Conservation (phyloP, 1,140 invertebrate genomes). For the Drosophila kanapiae region DNA sequence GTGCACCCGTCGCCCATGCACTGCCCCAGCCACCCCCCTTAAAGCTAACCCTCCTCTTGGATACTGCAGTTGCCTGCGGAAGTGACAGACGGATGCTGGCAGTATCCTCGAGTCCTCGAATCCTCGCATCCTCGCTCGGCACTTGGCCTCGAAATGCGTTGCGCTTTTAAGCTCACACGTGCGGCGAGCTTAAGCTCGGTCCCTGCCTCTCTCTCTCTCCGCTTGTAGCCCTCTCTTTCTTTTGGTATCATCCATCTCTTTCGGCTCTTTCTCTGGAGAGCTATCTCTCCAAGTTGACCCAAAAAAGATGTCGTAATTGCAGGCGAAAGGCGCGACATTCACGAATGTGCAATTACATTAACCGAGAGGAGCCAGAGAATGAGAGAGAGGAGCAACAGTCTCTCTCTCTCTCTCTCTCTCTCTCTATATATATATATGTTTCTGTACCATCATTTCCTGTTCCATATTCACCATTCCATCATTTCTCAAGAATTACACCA, state of each 20-base stretch:
- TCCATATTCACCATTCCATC: constrained; percentile 47
- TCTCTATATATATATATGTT: constrained; percentile 10
- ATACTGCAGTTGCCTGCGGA: constrained; percentile 58
- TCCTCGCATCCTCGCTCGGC: constrained; percentile 48
- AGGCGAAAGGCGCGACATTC: constrained; percentile 75
- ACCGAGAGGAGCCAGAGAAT: constrained; percentile 25
- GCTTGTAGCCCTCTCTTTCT: constrained; percentile 10
- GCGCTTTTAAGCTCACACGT: constrained; percentile 82
- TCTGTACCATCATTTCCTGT: constrained; percentile 23
- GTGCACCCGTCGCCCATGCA: neutral
- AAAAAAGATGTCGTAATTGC: constrained; percentile 83
- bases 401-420: constrained; percentile 14
- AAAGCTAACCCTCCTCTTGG: constrained; percentile 5
- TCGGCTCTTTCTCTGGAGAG: constrained; percentile 34
- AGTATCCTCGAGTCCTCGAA: constrained; percentile 38
- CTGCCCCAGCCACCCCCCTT: too few species aligned
- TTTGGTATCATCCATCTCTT: neutral
- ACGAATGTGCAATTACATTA: constrained; percentile 75
- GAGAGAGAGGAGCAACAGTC: constrained; percentile 59
- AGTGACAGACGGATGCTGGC: constrained; percentile 61
- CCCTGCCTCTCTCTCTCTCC: constrained; percentile 21
- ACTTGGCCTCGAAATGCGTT: constrained; percentile 80
- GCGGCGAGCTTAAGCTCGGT: constrained; percentile 56
- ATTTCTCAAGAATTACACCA: constrained; percentile 54
- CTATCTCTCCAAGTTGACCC: constrained; percentile 64